These are phyloP conservation scores for Polymixis lichenea DNA, from an alignment of 2,888 invertebrate genomes.

Conservation along the genomic window DNA sequence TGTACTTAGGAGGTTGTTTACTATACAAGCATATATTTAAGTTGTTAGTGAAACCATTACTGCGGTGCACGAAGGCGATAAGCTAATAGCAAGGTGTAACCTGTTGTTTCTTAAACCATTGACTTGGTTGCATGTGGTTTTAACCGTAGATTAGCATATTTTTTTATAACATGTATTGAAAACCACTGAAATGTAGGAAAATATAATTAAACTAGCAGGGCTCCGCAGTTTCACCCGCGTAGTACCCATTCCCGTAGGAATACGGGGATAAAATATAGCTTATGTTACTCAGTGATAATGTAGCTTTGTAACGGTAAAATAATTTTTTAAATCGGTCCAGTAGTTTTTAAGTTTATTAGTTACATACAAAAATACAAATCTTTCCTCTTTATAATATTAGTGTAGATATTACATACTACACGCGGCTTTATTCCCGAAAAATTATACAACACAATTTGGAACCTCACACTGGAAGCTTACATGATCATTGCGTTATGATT, in stretches of 20 bases:
- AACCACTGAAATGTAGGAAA: neutral
- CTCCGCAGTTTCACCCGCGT: too few species aligned
- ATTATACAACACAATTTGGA: neutral
- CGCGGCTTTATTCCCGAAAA: neutral
- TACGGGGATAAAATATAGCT: too few species aligned
- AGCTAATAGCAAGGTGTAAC: conserved; percentile 44
- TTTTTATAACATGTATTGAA: neutral
- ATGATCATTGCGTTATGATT: neutral
- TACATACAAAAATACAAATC: too few species aligned
- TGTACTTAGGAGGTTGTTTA: conserved; percentile 37
- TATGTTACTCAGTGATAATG: too few species aligned
- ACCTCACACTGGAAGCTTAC: neutral
- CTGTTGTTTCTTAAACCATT: conserved; percentile 44
- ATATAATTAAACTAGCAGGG: too few species aligned
- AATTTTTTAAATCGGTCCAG: too few species aligned
- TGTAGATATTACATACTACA: neutral
- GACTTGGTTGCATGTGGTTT: conserved; percentile 25
- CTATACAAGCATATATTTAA: conserved; percentile 35
- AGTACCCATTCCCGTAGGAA: too few species aligned
- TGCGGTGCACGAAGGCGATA: conserved; percentile 43
- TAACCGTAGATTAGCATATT: conserved; percentile 24
- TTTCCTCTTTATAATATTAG: too few species aligned
- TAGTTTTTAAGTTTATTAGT: too few species aligned
- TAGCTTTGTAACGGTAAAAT: too few species aligned
- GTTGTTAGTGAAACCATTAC: conserved; percentile 55